Base-by-base conservation (phyloP, 1,140 invertebrate genomes). In the Conopomorpha cramerella region DNA sequence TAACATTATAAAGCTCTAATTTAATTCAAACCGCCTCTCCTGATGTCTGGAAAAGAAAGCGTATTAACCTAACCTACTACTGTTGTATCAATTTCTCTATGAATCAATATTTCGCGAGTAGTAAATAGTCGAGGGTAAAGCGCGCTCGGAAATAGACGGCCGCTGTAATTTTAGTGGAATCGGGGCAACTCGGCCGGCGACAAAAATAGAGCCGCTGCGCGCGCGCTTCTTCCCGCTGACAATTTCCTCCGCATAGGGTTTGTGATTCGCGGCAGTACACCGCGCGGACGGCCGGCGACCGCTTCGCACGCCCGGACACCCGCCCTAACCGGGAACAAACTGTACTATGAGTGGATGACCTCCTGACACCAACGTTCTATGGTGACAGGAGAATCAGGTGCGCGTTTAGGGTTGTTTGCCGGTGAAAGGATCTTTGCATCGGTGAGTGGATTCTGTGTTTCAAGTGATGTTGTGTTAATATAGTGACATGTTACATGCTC, bases 81-180 rank as follows among this genome's bases (percentile, higher is more conserved):
- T n/a, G n/a, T n/a, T n/a, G n/a, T n/a, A n/a, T n/a, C n/a, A n/a
- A n/a, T n/a, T n/a, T n/a, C n/a, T n/a, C n/a, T n/a, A n/a, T n/a
- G n/a, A n/a, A n/a, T n/a, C n/a, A n/a, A n/a, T n/a, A n/a, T n/a
- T n/a, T n/a, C n/a, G n/a, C n/a, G n/a, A n/a, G n/a, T n/a, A n/a
- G n/a, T n/a, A n/a, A n/a, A n/a, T n/a, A n/a, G n/a, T 34, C 49
- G 55, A 52, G 52, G 46, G 52, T 59, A 46, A 59, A 58, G 45
- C 41, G 48, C 52, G 70, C 66, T 67, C 70, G 70, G 67, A 74
- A 74, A 74, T 74, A 74, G 67, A 61, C 50, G 42, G 51, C 55
- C 58, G 60, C 59, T 58, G 59, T 74, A 72, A 74, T 72, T 76
- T 76, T 72, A 76, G 64, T 76, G 60, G 55, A 76, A 76, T 70